Conservation (phyloP, 2,113 vertebrate species). For the Tragelaphus imberbis region DNA sequence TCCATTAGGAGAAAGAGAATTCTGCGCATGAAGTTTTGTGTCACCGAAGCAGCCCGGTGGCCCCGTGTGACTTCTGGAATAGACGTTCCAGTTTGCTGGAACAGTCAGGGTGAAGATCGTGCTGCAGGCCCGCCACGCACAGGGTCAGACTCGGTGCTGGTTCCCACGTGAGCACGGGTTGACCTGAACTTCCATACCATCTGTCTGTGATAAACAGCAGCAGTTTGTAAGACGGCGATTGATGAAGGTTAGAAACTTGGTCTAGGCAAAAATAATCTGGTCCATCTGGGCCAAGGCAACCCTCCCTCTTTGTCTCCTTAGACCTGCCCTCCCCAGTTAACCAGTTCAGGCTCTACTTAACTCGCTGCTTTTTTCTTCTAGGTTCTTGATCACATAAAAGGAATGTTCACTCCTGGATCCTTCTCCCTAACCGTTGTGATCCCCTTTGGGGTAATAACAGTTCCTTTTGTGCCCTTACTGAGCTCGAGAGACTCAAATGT, state of each 20-base stretch:
- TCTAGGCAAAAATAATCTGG: background rate
- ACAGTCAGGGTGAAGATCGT: background rate
- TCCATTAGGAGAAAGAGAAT: background rate
- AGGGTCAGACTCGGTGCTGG: background rate
- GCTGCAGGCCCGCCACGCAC: accelerated
- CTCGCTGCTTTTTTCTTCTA: background rate
- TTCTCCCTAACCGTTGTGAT: background rate
- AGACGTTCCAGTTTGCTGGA: background rate
- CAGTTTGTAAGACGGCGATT: background rate
- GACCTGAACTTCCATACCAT: background rate
- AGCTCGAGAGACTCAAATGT: background rate
- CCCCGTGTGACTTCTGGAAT: background rate
- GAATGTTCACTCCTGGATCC: background rate
- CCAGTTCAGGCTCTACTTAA: background rate
- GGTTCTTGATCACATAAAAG: background rate
- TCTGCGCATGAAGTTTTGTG: background rate
- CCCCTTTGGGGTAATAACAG: background rate
- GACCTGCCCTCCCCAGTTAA: background rate
- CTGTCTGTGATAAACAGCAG: background rate
- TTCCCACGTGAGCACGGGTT: background rate
- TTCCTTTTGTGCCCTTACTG: background rate
- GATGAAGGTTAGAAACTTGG: background rate
- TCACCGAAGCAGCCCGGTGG: background rate
- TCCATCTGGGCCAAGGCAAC: background rate
- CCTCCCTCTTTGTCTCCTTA: background rate